Base-by-base conservation (phyloP, 1,140 invertebrate species). In the Papilio machaon region DNA sequence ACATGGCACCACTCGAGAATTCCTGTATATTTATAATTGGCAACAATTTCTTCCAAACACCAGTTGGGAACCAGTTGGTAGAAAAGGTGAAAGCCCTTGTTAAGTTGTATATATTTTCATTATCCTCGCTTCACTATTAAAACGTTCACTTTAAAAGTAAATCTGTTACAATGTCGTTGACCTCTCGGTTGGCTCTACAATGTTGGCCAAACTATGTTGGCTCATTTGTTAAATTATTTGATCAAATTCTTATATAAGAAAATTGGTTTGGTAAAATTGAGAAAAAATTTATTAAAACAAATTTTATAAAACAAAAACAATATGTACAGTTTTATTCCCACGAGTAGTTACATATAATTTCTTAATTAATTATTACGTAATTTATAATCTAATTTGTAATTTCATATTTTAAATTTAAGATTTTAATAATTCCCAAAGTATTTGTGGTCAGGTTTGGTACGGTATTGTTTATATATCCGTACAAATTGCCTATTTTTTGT, bases 61-160 rank as follows among this genome's bases (percentile, higher is more conserved):
- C 43, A 46, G 35, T 73, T 73, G 43, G 43, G 70, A 73, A 30
- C 8, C 38, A 46, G 70, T 38, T 73, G 70, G 70, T 73, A 8
- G 23, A 8, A 30, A 64, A 49, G 73, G 73, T 75, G 73, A 75
- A 75, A 75, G 73, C 38, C 73, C 73, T 75, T 43, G 73, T 75
- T 75, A 75, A 47, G 17, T 75, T 75, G 43, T 75, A 10, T 75
- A 10, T 46, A 49, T 49, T 75, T 49, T 75, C 73, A 49, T 75
- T 75, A 75, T 47, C 43, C 38, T 49, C 43, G n/a, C 46, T 46
- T 17, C 46, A 75, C 73, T 74, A 43, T 75, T 23, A 70, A n/a
- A 19, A 49, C 19, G 46, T 49, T 49, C 73, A 46, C n/a, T 75
- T 75, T 43, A 73, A 73, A 73, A 75, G 3, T 75, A 75, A 75